These are phyloP conservation scores for Syngnathoides biaculeatus DNA, from an alignment of 2,113 vertebrate species.

Conservation along the genomic window DNA sequence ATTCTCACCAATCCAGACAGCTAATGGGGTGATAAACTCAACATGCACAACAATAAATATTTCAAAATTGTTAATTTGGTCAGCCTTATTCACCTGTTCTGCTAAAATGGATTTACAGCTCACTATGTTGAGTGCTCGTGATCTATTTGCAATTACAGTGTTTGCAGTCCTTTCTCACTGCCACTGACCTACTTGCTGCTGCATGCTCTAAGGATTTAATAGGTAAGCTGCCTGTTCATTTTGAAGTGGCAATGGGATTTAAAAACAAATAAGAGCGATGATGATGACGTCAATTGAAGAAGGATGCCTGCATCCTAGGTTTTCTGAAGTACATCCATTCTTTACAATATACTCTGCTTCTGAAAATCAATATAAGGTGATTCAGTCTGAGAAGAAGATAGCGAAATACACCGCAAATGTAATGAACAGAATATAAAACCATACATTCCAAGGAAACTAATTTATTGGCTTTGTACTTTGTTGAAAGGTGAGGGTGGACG, in stretches of 20 bases:
- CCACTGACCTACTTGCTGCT: conserved; percentile 40
- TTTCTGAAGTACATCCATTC: not conserved
- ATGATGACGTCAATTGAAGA: conserved; percentile 48
- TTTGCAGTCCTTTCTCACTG: conserved; percentile 29
- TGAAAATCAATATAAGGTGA: not conserved
- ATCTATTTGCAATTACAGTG: conserved; percentile 35
- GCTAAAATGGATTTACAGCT: conserved; percentile 39
- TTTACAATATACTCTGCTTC: not conserved
- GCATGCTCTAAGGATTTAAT: conserved; percentile 45
- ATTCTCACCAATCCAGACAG: conserved; percentile 26
- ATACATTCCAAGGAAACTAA: not conserved
- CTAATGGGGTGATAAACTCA: conserved; percentile 44
- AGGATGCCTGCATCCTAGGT: too few species aligned
- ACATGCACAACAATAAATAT: conserved; percentile 52
- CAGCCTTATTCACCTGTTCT: conserved; percentile 37
- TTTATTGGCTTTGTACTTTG: not conserved
- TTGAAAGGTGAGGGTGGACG: too few species aligned
- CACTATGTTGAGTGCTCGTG: conserved; percentile 21
- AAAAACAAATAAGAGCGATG: too few species aligned
- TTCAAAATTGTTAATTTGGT: conserved; percentile 42
- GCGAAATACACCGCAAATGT: not conserved
- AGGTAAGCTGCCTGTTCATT: conserved; percentile 51
- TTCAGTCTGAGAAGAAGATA: not conserved
- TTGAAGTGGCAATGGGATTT: conserved; percentile 68
- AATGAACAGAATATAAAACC: not conserved